Evolutionary conservation across 1,140 invertebrate species (phyloP), one percentile per base, ranked within the genome.

Genomic region (Thaumetopoea pityocampa): DNA sequence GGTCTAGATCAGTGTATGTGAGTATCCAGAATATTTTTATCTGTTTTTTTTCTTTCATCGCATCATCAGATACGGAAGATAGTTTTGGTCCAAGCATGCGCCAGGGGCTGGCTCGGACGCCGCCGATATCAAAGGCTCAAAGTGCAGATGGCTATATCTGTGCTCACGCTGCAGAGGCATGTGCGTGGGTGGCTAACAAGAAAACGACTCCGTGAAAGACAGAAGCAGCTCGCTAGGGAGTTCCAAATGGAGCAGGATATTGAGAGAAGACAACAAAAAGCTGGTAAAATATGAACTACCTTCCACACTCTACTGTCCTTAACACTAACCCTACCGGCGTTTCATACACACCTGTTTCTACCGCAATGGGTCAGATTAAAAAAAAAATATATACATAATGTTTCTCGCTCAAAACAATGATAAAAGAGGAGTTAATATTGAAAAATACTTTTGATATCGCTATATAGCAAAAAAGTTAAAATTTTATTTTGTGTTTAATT

Each of bases 51-150:
- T n/a, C n/a, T n/a, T n/a, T n/a, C n/a, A n/a, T n/a, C n/a, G n/a
- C n/a, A n/a, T n/a, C n/a, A n/a, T n/a, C 84, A 92, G 86, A 79
- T 92, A 43, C 86, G 87, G 28, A 92, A 90, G 57, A 89, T 95
- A 11, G 85, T 93, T 1, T 69, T 90, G 42, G 89, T 93, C 0
- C 93, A 95, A 79, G 85, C 92, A 0, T 90, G 88, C 46, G 85
- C 91, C 0, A 85, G 94, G 11, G 86, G 91, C 37, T 94, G 92
- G 90, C 59, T 94, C 3, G 92, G 92, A 0, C 87, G 86, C 24
- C 85, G 87, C 1, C 66, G 84, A 16, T 90, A 87, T 68, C 78
- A 87, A 36, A 81, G 86, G 16, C 74, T 89, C 22, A 88, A 89
- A 38, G 89, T 86, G 71, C 87, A 89, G 48, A 86, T 91, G 60